phyloP scores from a whole-genome alignment of 2,113 vertebrate species.

The Petrocephalus microphthalmus region DNA sequence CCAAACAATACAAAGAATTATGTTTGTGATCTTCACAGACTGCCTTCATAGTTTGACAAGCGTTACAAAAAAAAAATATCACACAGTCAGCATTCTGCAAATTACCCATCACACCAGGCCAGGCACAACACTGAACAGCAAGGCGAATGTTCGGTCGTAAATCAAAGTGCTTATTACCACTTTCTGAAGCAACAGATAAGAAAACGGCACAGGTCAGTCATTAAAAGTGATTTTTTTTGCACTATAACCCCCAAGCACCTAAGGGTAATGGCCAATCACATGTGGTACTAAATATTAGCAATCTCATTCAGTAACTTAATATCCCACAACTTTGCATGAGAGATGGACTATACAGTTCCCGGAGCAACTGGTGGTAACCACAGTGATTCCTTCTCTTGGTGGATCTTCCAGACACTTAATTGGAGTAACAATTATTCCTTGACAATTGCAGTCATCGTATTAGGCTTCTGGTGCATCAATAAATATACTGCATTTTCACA shows the following conservation, averaged over 20 bases:
- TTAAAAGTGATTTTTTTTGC: background rate
- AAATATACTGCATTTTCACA: background rate
- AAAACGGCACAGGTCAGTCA: background rate
- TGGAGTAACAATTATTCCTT: background rate
- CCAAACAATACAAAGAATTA: background rate
- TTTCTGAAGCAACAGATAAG: background rate
- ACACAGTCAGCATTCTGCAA: background rate
- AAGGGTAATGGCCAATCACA: background rate
- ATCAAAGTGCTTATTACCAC: background rate
- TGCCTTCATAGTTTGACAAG: background rate
- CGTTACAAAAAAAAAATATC: background rate
- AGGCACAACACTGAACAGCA: background rate
- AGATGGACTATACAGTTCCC: background rate
- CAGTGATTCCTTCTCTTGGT: background rate
- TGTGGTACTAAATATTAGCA: background rate
- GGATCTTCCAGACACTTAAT: background rate
- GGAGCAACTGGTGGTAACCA: background rate
- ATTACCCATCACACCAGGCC: too few relatives aligned
- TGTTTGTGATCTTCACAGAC: background rate
- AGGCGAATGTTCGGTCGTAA: background rate
- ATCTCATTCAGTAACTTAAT: background rate
- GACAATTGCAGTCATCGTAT: background rate
- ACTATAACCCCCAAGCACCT: background rate
- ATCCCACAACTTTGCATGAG: background rate
- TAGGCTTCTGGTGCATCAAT: background rate